A percentile compares a stretch with the other conserved stretches of the same genome.
Conservation (phyloP, 2,888 invertebrate species). For the Noctuana brunneofusca region DNA sequence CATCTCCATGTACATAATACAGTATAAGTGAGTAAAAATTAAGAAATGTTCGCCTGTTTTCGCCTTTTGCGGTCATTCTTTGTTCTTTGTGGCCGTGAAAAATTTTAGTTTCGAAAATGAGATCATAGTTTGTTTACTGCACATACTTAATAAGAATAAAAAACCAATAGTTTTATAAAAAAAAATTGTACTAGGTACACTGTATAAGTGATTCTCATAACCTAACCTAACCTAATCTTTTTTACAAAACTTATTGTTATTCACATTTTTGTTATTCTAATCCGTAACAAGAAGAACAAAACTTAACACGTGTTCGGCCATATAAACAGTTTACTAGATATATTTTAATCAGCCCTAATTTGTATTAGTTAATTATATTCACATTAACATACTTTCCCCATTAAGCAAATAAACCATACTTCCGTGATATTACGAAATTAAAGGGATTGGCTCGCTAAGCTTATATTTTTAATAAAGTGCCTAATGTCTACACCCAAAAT, state of each 20-base stretch:
- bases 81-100: neutral
- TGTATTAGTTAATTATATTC: constrained; percentile 12
- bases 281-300: neutral
- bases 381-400: constrained; percentile 29
- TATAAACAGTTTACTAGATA: neutral
- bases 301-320: neutral
- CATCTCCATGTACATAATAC: too few species aligned
- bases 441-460: constrained; percentile 10
- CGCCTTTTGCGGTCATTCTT: too few species aligned
- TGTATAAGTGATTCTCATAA: too few species aligned
- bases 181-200: too few species aligned
- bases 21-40: too few species aligned
- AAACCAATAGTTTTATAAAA: too few species aligned
- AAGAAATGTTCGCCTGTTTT: neutral
- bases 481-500: neutral
- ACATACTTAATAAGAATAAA: too few species aligned
- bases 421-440: constrained; percentile 21
- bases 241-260: too few species aligned
- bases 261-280: too few species aligned
- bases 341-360: constrained; percentile 1
- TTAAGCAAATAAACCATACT: constrained; percentile 30
- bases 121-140: too few species aligned
- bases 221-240: too few species aligned
- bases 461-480: constrained; percentile 9
- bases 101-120: too few species aligned